Conservation (phyloP, 2,113 vertebrate species). For the Thomomys bottae region DNA sequence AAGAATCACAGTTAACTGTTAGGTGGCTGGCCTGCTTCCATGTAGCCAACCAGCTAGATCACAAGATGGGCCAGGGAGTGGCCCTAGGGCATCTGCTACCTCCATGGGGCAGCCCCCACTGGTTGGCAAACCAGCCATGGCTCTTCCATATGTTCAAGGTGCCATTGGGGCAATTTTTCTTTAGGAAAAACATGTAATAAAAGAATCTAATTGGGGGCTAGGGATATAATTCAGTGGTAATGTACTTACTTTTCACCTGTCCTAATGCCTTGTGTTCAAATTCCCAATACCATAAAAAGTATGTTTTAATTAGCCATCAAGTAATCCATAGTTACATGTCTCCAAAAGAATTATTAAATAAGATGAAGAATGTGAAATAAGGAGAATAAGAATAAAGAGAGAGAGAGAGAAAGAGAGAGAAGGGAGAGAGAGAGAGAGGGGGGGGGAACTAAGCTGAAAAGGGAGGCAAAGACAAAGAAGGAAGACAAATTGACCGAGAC, state of each 20-base stretch:
- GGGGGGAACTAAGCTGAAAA: background rate
- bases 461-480: background rate
- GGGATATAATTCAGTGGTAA: background rate
- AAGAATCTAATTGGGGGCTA: constrained; percentile 48
- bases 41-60: constrained; percentile 65
- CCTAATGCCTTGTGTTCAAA: background rate
- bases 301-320: constrained; percentile 44
- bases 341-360: constrained; percentile 27
- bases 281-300: background rate
- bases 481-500: too few relatives aligned
- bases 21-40: constrained; percentile 73
- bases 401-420: background rate
- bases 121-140: constrained; percentile 47
- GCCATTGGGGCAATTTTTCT: constrained; percentile 44
- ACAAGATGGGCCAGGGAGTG: constrained; percentile 50
- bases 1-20: constrained; percentile 74
- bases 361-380: background rate
- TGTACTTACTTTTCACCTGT: background rate
- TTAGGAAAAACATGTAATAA: constrained; percentile 53
- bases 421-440: background rate
- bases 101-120: constrained; percentile 44
- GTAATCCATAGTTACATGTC: constrained; percentile 2
- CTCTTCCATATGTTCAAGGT: constrained; percentile 71
- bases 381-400: background rate
- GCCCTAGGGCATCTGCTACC: constrained; percentile 62